Conservation (phyloP, 2,113 vertebrate species). For the Ameiurus melas region DNA sequence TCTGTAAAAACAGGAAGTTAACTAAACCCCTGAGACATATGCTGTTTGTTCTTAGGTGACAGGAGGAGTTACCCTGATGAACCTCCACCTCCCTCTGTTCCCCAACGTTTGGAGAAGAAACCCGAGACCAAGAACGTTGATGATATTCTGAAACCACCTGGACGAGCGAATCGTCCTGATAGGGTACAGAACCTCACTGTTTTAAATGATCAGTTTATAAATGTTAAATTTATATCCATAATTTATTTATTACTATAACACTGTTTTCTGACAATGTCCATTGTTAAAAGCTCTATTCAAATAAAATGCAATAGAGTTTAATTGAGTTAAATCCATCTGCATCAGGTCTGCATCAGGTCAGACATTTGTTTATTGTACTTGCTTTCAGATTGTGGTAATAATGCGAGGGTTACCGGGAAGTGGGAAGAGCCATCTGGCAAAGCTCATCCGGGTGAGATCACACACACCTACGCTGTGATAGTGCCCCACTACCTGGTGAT, state of each 20-base stretch:
- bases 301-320: neutral
- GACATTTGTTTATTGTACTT: neutral
- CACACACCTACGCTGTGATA: neutral
- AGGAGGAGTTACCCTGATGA: slow-evolving; percentile 90
- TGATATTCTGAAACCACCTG: slow-evolving; percentile 92
- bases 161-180: slow-evolving; percentile 88
- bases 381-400: slow-evolving; percentile 93
- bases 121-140: slow-evolving; percentile 97
- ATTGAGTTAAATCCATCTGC: neutral
- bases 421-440: slow-evolving; percentile 98
- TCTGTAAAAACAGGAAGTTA: neutral
- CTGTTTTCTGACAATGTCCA: neutral
- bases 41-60: slow-evolving; percentile 73
- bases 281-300: neutral
- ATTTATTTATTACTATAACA: neutral
- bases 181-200: slow-evolving; percentile 71
- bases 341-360: neutral
- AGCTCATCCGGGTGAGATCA: slow-evolving; percentile 89
- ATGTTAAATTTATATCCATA: neutral
- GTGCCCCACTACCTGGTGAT: neutral
- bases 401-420: slow-evolving; percentile 98
- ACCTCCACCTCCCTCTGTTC: slow-evolving; percentile 77
- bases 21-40: neutral
- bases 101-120: slow-evolving; percentile 88
- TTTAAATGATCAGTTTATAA: neutral